Conservation (phyloP, 2,113 vertebrate species). For the Oreamnos americanus region DNA sequence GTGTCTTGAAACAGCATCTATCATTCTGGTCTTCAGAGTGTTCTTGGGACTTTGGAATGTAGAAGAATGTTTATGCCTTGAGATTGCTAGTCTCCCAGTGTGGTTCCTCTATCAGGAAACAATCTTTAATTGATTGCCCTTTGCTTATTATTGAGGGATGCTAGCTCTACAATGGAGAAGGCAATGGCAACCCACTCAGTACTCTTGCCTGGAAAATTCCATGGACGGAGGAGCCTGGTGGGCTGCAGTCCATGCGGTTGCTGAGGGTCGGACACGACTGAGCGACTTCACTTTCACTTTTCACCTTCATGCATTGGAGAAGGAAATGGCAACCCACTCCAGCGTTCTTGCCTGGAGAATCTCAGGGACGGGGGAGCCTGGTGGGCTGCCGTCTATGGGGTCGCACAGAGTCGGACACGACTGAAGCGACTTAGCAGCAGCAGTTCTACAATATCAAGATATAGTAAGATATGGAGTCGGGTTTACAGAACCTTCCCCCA, state of each 20-base stretch:
- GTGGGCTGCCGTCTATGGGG: too few relatives aligned
- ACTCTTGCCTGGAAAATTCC: too few relatives aligned
- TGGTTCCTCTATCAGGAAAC: background rate
- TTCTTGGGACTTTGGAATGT: background rate
- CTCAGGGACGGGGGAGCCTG: too few relatives aligned
- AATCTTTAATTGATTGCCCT: background rate
- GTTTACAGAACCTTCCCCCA: background rate
- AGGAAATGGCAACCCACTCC: too few relatives aligned
- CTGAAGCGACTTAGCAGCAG: too few relatives aligned
- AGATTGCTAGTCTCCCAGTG: background rate
- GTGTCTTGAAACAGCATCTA: background rate
- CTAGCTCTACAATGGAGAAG: background rate
- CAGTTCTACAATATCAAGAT: background rate
- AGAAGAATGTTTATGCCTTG: background rate
- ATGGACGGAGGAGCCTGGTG: too few relatives aligned
- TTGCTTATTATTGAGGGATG: background rate
- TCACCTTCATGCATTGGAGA: too few relatives aligned
- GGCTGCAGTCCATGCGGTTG: too few relatives aligned
- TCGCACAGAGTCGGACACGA: rapidly evolving
- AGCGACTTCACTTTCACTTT: too few relatives aligned
- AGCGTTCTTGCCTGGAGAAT: too few relatives aligned
- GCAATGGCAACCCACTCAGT: too few relatives aligned
- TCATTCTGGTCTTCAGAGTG: background rate
- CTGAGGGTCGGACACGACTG: too few relatives aligned
- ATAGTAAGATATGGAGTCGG: background rate